These are phyloP conservation scores for Acomys russatus DNA, from an alignment of 2,797 vertebrate species.

Conservation along the genomic window DNA sequence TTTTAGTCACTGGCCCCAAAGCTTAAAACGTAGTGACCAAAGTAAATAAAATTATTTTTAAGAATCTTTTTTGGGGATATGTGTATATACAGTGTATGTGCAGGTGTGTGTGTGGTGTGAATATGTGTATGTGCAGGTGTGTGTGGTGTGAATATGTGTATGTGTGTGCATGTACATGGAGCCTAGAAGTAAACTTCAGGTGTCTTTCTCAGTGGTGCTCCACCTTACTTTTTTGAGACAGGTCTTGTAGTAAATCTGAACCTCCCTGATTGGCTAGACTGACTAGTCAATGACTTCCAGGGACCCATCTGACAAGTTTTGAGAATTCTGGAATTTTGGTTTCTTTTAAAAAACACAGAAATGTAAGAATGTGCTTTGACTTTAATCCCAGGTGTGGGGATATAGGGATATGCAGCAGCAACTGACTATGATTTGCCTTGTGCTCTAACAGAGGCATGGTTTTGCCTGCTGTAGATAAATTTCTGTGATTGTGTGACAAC, in stretches of 20 bases:
- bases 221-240: neutral
- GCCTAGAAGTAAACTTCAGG: neutral
- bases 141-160: neutral
- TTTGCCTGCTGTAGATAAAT: neutral
- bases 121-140: neutral
- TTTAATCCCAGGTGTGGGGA: neutral
- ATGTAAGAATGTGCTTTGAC: neutral
- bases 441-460: neutral
- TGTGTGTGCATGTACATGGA: neutral
- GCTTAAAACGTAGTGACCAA: neutral
- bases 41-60: neutral
- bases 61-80: neutral
- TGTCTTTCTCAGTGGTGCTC: neutral
- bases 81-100: too few species aligned
- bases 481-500: neutral
- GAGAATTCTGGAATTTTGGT: neutral
- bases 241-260: neutral
- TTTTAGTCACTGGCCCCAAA: neutral
- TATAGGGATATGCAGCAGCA: neutral
- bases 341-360: neutral
- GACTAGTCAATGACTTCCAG: neutral
- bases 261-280: neutral
- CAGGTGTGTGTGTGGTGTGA: neutral
- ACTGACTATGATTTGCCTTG: neutral
- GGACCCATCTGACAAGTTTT: neutral